Conservation (phyloP, 2,888 invertebrate species). For the Heliconius aoede region DNA sequence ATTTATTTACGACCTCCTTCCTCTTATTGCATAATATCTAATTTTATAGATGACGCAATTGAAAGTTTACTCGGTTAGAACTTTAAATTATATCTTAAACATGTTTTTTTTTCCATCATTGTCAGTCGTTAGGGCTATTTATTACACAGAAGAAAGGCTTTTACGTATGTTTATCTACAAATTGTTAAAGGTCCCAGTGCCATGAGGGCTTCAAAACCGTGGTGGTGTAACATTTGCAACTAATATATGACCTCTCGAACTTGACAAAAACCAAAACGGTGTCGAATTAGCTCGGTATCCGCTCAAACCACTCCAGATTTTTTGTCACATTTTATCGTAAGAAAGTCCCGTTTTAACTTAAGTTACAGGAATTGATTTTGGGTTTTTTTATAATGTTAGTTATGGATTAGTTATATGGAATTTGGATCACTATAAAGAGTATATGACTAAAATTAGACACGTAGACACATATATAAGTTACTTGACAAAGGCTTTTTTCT, state of each 20-base stretch:
- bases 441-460: neutral
- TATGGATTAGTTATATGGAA: neutral
- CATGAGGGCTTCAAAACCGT: too few relatives aligned
- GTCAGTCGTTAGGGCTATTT: too few relatives aligned
- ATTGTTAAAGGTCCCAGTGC: neutral
- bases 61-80: neutral
- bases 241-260: conserved; percentile 45
- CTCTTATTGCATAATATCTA: conserved; percentile 30
- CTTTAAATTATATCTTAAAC: neutral
- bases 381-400: neutral
- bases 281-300: conserved; percentile 65
- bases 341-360: conserved; percentile 51
- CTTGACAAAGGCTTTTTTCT: neutral
- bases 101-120: neutral
- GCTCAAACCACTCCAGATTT: conserved; percentile 55
- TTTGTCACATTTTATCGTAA: conserved; percentile 54
- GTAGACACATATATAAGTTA: neutral
- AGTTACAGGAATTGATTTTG: conserved; percentile 41
- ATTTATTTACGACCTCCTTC: conserved; percentile 48
- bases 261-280: conserved; percentile 48
- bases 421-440: neutral
- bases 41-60: conserved; percentile 36
- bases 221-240: conserved; percentile 36
- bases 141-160: too few relatives aligned
- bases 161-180: neutral